Evolutionary conservation across 2,113 vertebrate genomes (phyloP).

Genomic region (Clupea harengus): DNA sequence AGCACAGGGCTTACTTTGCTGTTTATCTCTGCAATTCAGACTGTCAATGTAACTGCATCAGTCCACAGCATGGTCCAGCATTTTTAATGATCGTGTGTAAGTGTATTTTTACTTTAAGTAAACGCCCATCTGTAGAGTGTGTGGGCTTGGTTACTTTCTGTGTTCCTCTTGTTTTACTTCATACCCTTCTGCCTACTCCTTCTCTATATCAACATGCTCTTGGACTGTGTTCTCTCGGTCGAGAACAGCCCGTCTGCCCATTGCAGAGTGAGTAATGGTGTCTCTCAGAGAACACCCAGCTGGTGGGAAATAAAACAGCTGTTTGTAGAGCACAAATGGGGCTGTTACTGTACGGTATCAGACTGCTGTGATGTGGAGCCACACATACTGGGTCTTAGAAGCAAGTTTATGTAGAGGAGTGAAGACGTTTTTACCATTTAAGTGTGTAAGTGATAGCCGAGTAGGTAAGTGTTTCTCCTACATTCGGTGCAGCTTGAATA

Average conservation of each 20-base stretch:
- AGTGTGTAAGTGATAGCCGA: background rate
- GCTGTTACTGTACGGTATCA: background rate
- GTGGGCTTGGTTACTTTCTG: background rate
- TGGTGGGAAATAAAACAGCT: conserved; percentile 23
- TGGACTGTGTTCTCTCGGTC: background rate
- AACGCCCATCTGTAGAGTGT: background rate
- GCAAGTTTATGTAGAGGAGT: background rate
- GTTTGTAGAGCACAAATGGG: background rate
- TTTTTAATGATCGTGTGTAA: background rate
- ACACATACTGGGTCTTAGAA: background rate
- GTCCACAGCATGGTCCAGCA: background rate
- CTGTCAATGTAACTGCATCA: background rate
- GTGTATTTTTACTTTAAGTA: background rate
- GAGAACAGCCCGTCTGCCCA: background rate
- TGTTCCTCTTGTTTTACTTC: background rate
- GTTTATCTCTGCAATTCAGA: background rate
- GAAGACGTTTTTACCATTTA: background rate
- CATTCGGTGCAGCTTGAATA: background rate
- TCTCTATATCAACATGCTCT: background rate
- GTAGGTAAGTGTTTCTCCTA: background rate
- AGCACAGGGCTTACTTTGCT: background rate
- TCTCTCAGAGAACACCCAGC: background rate
- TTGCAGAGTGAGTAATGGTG: background rate
- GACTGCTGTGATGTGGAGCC: background rate
- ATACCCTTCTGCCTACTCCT: background rate